Percentiles rank a stretch among this genome's conserved stretches.
Evolutionary conservation across 64 coral and sea anemone genomes (phyloP).

Genomic region (Hydrozoanthus tunicans): DNA sequence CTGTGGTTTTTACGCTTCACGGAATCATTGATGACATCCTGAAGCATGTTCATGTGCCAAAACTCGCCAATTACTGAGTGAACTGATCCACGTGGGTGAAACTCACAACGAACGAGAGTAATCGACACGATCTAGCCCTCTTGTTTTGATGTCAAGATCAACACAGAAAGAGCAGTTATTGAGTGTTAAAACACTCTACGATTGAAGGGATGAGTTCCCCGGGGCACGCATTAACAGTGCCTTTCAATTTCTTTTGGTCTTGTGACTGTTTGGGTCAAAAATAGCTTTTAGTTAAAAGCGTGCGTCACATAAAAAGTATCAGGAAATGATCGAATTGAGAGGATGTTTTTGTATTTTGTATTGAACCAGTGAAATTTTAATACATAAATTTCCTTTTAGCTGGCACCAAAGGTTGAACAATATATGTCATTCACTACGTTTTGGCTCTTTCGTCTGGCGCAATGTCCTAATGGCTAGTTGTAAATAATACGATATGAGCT

Average conservation of each 20-base stretch:
- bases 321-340: constrained; percentile 56
- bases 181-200: constrained; percentile 8
- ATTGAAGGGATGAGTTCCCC: background rate
- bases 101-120: constrained; percentile 36
- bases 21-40: constrained; percentile 85
- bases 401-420: constrained; percentile 14
- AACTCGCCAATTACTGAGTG: constrained; percentile 83
- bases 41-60: constrained; percentile 66
- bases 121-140: constrained; percentile 14
- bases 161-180: background rate
- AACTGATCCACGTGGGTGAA: constrained; percentile 78
- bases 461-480: background rate
- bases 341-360: constrained; percentile 49
- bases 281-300: background rate
- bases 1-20: constrained; percentile 84
- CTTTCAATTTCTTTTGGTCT: constrained; percentile 36
- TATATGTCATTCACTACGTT: constrained; percentile 2
- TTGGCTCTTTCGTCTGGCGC: background rate
- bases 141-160: background rate
- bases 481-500: constrained; percentile 13
- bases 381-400: constrained; percentile 18
- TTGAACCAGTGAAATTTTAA: constrained; percentile 12
- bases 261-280: constrained; percentile 58
- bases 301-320: constrained; percentile 32
- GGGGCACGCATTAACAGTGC: constrained; percentile 11